Conservation (phyloP, 2,797 vertebrate species). For the Malurus leucopterus region DNA sequence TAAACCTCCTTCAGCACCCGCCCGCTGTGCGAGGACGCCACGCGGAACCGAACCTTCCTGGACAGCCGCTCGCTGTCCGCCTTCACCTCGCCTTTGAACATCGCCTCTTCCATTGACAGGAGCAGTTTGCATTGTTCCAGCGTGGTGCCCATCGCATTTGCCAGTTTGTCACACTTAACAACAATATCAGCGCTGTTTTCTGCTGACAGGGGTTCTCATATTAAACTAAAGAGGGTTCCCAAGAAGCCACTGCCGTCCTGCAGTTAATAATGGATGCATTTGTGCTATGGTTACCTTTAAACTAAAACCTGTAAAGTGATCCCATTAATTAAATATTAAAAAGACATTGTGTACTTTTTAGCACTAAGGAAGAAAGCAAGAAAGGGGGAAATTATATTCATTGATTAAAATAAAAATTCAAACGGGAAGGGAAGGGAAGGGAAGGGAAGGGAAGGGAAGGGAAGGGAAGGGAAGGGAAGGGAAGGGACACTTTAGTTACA, state of each 20-base stretch:
- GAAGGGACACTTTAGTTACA: too few species aligned
- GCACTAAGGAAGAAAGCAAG: slow-evolving; percentile 24
- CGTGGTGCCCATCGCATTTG: slow-evolving; percentile 33
- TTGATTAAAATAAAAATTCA: neutral
- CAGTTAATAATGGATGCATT: slow-evolving; percentile 89
- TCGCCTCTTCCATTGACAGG: slow-evolving; percentile 73
- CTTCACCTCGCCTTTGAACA: slow-evolving; percentile 66
- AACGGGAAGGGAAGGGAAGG: neutral
- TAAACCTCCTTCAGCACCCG: slow-evolving; percentile 94
- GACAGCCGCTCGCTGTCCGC: slow-evolving; percentile 75
- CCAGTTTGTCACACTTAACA: slow-evolving; percentile 60
- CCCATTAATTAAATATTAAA: slow-evolving; percentile 84
- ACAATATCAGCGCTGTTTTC: slow-evolving; percentile 57
- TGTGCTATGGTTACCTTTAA: slow-evolving; percentile 91
- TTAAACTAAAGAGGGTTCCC: slow-evolving; percentile 70
- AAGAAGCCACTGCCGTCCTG: slow-evolving; percentile 69
- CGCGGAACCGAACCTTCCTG: slow-evolving; percentile 92
- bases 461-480: neutral
- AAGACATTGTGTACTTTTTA: slow-evolving; percentile 68
- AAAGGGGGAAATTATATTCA: slow-evolving; percentile 6
- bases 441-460: too few species aligned
- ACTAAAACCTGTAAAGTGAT: slow-evolving; percentile 88
- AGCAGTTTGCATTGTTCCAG: slow-evolving; percentile 79
- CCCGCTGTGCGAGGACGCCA: slow-evolving; percentile 92
- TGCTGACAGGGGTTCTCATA: slow-evolving; percentile 73